phyloP scores from a whole-genome alignment of 2,113 vertebrate species.

The Rhodinocichla rosea region DNA sequence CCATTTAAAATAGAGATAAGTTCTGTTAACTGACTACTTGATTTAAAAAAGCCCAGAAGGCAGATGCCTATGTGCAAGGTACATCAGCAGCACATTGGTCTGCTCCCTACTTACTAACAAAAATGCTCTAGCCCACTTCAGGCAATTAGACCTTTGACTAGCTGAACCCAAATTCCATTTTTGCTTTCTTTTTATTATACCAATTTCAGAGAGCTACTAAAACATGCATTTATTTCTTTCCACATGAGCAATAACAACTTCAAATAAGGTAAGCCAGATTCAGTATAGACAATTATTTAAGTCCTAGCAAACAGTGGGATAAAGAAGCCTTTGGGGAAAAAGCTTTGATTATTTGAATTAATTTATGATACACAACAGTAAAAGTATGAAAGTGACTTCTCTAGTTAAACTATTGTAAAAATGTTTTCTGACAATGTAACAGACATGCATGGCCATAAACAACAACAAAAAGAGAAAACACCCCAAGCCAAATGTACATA shows the following conservation, averaged over 20 bases:
- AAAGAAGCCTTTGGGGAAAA: neutral
- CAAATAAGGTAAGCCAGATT: neutral
- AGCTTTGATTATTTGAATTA: neutral
- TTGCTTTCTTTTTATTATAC: neutral
- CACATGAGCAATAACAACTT: rapidly evolving
- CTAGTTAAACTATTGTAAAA: neutral
- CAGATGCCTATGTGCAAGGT: neutral
- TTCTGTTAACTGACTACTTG: neutral
- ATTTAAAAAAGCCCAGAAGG: neutral
- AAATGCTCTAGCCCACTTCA: neutral
- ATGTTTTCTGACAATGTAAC: neutral
- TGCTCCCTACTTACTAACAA: neutral
- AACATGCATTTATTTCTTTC: neutral
- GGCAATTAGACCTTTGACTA: neutral
- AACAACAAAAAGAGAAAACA: neutral
- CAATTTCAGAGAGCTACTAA: neutral
- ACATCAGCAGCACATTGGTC: rapidly evolving
- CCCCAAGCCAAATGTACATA: neutral
- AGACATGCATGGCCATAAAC: neutral
- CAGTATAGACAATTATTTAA: neutral
- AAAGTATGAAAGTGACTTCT: neutral
- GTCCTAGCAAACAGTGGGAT: neutral
- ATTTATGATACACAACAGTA: neutral
- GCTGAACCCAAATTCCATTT: neutral
- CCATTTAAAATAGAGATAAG: neutral